Evolutionary conservation across 1,140 invertebrate genomes (phyloP).

Genomic region (Pseudomyrmex pallidus): DNA sequence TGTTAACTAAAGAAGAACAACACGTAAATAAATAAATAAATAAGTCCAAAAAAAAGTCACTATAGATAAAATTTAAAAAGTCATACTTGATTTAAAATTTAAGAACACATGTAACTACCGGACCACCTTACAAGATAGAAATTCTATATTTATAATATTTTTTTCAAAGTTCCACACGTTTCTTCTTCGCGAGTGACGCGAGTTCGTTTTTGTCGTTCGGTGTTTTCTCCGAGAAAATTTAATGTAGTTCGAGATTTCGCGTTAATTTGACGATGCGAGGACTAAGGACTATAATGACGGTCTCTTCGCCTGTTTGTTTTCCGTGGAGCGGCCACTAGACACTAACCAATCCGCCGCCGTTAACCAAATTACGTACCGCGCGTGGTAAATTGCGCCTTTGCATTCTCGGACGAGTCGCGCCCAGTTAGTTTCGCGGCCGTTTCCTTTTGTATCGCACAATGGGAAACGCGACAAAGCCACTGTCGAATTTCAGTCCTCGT

Average conservation of each 20-base stretch:
- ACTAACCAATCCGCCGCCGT: neutral
- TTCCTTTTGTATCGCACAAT: slow-evolving; percentile 59
- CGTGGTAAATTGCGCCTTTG: slow-evolving; percentile 32
- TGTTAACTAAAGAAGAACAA: too few species aligned
- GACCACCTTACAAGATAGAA: too few species aligned
- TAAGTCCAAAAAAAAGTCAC: too few species aligned
- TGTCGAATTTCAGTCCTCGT: slow-evolving; percentile 35
- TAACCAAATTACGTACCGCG: slow-evolving; percentile 44
- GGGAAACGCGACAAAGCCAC: slow-evolving; percentile 50
- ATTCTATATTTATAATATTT: too few species aligned
- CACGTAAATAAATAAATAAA: too few species aligned
- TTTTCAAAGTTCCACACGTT: neutral
- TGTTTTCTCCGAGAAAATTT: neutral
- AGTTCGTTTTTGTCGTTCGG: neutral
- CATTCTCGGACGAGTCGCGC: slow-evolving; percentile 7
- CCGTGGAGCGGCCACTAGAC: neutral
- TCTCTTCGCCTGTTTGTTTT: neutral
- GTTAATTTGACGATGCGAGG: neutral
- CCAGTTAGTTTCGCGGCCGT: slow-evolving; percentile 49
- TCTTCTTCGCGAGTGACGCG: too few species aligned
- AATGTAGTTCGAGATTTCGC: neutral
- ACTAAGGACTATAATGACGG: neutral
- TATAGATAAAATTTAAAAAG: too few species aligned
- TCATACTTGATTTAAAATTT: too few species aligned
- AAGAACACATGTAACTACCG: too few species aligned